Evolutionary conservation across 2,888 invertebrate species (phyloP).

Genomic region (Pilophorus perplexus): DNA sequence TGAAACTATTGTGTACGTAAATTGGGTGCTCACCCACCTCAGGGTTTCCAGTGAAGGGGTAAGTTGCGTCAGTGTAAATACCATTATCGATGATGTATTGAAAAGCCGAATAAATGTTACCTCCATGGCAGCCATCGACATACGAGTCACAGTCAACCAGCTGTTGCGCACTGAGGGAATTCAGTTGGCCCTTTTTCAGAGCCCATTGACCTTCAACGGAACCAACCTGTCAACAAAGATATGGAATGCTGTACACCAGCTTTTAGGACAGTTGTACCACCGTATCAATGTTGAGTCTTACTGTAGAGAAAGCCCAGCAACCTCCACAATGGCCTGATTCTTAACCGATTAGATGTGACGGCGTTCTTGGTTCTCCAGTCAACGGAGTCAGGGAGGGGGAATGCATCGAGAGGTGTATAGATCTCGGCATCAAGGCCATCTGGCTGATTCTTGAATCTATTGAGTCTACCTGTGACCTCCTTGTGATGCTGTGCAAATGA

Average conservation of each 20-base stretch:
- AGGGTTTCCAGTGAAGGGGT: conserved; percentile 57
- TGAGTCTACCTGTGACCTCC: conserved; percentile 27
- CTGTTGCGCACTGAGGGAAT: conserved; percentile 59
- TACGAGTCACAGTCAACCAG: conserved; percentile 58
- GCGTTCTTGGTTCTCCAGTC: conserved; percentile 85
- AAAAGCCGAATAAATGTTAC: conserved; percentile 57
- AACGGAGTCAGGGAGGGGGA: conserved; percentile 54
- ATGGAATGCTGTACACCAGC: too few relatives aligned
- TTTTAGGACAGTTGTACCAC: too few relatives aligned
- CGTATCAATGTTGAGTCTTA: too few relatives aligned
- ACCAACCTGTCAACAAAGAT: conserved; percentile 58
- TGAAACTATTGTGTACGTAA: too few relatives aligned
- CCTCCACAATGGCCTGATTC: conserved; percentile 76
- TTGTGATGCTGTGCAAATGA: conserved; percentile 5
- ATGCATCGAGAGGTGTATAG: background rate
- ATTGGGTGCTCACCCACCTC: conserved; percentile 19
- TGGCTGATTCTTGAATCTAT: conserved; percentile 25
- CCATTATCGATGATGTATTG: conserved; percentile 58
- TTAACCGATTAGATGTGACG: conserved; percentile 84
- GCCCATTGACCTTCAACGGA: conserved; percentile 59
- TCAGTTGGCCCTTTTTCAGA: conserved; percentile 55
- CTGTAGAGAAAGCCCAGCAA: conserved; percentile 87
- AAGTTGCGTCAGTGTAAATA: conserved; percentile 59
- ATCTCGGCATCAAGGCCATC: background rate
- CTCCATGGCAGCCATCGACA: conserved; percentile 59